Percentiles rank a stretch among this genome's conserved stretches.
Evolutionary conservation across 2,113 vertebrate genomes (phyloP).

Genomic region (Peucedramus taeniatus): DNA sequence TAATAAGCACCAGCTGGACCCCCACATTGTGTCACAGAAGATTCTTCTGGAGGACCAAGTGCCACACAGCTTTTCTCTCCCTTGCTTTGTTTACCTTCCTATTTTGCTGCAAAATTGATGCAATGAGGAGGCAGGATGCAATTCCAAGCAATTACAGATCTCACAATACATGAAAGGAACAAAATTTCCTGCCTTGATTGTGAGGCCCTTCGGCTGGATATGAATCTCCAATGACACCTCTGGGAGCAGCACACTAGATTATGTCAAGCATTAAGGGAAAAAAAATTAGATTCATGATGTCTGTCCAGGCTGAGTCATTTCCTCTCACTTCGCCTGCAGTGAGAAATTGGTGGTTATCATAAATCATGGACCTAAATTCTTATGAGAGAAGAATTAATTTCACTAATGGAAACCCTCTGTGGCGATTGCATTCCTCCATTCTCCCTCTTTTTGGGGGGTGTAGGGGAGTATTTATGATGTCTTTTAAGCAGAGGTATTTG

Average conservation of each 20-base stretch:
- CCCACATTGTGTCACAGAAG: neutral
- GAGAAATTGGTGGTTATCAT: slow-evolving; percentile 62
- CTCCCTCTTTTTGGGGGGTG: neutral
- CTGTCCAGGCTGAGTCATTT: slow-evolving; percentile 69
- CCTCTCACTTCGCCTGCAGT: slow-evolving; percentile 62
- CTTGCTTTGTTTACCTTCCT: neutral
- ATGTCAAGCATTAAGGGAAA: slow-evolving; percentile 32
- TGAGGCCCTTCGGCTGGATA: slow-evolving; percentile 42
- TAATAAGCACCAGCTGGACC: slow-evolving; percentile 1
- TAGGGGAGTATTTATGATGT: neutral
- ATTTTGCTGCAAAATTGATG: neutral
- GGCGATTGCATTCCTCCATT: neutral
- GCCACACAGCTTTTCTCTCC: neutral
- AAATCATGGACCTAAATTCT: slow-evolving; percentile 66
- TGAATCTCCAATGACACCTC: slow-evolving; percentile 60
- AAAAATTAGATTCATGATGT: slow-evolving; percentile 57
- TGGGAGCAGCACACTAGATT: slow-evolving; percentile 46
- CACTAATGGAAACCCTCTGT: slow-evolving; percentile 68
- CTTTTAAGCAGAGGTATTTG: slow-evolving; percentile 26
- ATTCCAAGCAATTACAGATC: slow-evolving; percentile 49
- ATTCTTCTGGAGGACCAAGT: neutral
- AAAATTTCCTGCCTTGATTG: slow-evolving; percentile 48
- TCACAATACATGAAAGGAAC: slow-evolving; percentile 48
- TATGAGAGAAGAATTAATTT: slow-evolving; percentile 72
- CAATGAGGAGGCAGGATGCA: slow-evolving; percentile 25